A percentile compares a stretch with the other conserved stretches of the same genome.
Conservation (phyloP, 2,113 vertebrate species). For the Himantopus leucocephalus region DNA sequence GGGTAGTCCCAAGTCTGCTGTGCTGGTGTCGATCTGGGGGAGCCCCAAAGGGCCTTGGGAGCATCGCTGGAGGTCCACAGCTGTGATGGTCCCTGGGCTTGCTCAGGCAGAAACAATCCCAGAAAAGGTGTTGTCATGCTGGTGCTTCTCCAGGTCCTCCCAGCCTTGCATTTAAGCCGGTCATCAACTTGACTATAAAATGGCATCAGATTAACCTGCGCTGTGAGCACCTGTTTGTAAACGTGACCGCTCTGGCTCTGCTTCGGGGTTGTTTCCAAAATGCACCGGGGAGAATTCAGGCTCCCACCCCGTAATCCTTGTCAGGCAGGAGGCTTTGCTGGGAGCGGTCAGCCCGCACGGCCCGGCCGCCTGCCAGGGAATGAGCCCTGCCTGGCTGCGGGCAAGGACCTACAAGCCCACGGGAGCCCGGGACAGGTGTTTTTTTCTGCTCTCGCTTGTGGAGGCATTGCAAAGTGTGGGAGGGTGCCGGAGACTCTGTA, state of each 20-base stretch:
- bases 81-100: neutral
- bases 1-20: neutral
- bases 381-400: neutral
- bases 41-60: no score
- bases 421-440: constrained; percentile 12
- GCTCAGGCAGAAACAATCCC: neutral
- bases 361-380: neutral
- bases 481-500: neutral
- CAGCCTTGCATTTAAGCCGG: neutral
- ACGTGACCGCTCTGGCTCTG: neutral
- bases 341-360: neutral
- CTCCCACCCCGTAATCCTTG: neutral
- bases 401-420: neutral
- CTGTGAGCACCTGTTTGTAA: neutral
- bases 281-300: fast-evolving
- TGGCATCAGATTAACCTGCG: neutral
- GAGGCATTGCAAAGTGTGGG: constrained; percentile 20
- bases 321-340: neutral
- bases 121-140: neutral
- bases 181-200: neutral
- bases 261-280: neutral
- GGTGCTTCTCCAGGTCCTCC: neutral
- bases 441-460: neutral
- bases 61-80: neutral
- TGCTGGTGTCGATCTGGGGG: neutral